phyloP scores from a whole-genome alignment of 2,888 invertebrate species.

The Hylaea fasciaria region DNA sequence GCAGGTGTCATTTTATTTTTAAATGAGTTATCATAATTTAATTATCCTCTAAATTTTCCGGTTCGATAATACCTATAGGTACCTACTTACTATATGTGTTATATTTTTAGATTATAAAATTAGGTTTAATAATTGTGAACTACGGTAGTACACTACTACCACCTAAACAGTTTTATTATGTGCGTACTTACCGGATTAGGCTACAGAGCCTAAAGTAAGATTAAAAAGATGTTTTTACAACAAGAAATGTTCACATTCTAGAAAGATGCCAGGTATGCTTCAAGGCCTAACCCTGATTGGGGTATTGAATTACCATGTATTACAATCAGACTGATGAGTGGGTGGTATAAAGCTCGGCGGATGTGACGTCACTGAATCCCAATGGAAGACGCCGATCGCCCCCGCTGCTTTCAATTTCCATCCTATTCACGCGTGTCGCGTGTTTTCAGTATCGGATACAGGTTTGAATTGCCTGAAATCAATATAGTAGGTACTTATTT shows the following conservation, averaged over 20 bases:
- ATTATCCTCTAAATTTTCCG: no score
- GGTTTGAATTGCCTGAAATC: slow-evolving; percentile 15
- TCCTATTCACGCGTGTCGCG: slow-evolving; percentile 59
- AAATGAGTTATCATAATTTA: no score
- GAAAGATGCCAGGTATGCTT: background rate
- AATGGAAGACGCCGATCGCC: slow-evolving; percentile 56
- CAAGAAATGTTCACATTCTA: background rate
- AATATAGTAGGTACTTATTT: slow-evolving; percentile 7
- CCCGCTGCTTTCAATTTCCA: slow-evolving; percentile 65
- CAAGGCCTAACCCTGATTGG: slow-evolving; percentile 7
- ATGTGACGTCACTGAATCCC: slow-evolving; percentile 52
- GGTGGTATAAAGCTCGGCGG: slow-evolving; percentile 12
- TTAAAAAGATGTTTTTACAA: no score
- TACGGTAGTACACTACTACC: no score
- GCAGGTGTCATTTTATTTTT: no score
- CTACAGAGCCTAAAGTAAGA: no score
- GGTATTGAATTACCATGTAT: slow-evolving; percentile 16
- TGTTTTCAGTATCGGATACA: slow-evolving; percentile 23
- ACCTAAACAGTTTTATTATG: no score
- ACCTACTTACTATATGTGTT: no score
- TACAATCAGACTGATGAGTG: slow-evolving; percentile 18
- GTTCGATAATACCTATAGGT: no score
- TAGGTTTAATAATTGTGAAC: no score
- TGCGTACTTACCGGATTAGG: no score
- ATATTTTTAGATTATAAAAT: no score